Base-by-base conservation (phyloP, 2,888 invertebrate genomes). In the Hipparchia sbordonii region DNA sequence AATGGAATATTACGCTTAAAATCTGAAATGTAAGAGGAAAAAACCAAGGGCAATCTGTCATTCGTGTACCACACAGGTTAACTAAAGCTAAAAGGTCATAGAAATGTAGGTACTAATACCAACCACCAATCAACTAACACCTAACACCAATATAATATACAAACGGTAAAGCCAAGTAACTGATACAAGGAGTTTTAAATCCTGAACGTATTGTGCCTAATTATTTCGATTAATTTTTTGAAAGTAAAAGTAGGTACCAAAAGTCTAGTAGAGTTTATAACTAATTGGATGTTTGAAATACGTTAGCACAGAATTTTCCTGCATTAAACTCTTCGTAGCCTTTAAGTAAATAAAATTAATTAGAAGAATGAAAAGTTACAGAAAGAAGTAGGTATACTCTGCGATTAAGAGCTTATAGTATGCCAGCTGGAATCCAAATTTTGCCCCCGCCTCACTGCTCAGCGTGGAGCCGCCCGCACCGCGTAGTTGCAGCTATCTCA, bases 1-100 rank as follows among this genome's bases (percentile, higher is more conserved):
- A 23, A 23, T 23, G n/a, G 9, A 65, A 52, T 23, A 52, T 65
- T 52, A 52, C 65, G 52, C 65, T 65, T 52, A 52, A 65, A 65
- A 33, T 33, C 7, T 39, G 12, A 10, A 10, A 52, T 33, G 52
- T 13, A 48, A 48, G 23, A 46, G 12, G 9, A 23, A 23, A 65
- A 65, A 52, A 60, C 59, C 39, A 65, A 65, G 65, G 52, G 33
- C 52, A 51, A 33, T 33, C 2, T 52, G 33, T 65, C 65, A 65
- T 65, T 65, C 65, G 52, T 65, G 33, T 52, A 33, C 65, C 51
- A 63, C 23, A 9, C 48, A 51, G 48, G 46, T 63, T 63, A 45
- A 13, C 60, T 61, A 61, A 61, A 61, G 45, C 45, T 61, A 61
- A 45, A 56, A 1, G 56, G 39, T 39, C 39, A 39, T 39, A 39